Percentiles rank a stretch among this genome's conserved stretches.
These are phyloP conservation scores for Tragelaphus strepsiceros DNA, from an alignment of 2,113 vertebrate genomes.

Conservation along the genomic window DNA sequence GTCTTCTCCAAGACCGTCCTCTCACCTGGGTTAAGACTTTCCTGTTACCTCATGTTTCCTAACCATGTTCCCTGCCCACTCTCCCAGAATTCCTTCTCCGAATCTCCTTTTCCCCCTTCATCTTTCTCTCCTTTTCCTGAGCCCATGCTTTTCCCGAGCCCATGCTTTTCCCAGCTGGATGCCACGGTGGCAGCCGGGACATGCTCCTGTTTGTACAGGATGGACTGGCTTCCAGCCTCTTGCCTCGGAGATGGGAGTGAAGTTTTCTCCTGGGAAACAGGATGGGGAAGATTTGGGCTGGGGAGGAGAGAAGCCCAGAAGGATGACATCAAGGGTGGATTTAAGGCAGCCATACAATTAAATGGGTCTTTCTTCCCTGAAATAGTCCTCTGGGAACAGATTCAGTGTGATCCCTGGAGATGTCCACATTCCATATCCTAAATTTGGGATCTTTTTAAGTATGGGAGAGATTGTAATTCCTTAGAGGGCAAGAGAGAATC, in stretches of 20 bases:
- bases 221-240: neutral
- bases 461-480: neutral
- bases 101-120: neutral
- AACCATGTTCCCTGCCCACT: neutral
- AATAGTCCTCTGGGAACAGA: neutral
- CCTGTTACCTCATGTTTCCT: neutral
- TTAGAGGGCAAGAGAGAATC: neutral
- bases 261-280: neutral
- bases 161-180: neutral
- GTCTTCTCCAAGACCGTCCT: neutral
- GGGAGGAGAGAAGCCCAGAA: neutral
- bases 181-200: accelerated
- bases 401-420: neutral
- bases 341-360: neutral
- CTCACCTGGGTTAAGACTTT: neutral
- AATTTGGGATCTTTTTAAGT: neutral
- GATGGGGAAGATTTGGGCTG: neutral
- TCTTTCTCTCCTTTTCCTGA: neutral
- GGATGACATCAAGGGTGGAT: neutral
- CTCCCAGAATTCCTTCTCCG: neutral
- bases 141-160: neutral
- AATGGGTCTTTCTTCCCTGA: neutral
- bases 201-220: no score
- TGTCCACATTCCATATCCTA: neutral
- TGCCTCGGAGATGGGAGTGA: neutral